Evolutionary conservation across 1,140 invertebrate genomes (phyloP).

Genomic region (Drosophila auraria): DNA sequence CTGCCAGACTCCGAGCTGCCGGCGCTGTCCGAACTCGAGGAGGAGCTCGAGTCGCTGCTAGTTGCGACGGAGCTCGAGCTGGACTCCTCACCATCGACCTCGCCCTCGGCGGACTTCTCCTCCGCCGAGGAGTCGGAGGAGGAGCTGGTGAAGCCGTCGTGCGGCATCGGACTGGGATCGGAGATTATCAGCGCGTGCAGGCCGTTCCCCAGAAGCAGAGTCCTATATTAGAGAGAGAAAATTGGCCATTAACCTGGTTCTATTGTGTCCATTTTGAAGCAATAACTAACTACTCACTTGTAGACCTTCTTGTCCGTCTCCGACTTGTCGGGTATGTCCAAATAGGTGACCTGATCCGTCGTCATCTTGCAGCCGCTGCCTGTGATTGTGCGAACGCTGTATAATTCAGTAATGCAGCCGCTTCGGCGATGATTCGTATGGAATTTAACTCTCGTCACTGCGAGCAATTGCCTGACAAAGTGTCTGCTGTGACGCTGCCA

Average conservation of each 20-base stretch:
- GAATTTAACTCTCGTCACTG: constrained; percentile 3
- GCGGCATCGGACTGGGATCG: constrained; percentile 85
- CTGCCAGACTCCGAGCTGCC: constrained; percentile 83
- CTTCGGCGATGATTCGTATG: not conserved
- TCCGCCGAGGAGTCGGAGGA: constrained; percentile 64
- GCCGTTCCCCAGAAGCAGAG: constrained; percentile 89
- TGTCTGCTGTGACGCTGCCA: constrained; percentile 16
- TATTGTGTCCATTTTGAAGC: not conserved
- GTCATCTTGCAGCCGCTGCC: constrained; percentile 17
- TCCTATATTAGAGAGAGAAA: constrained; percentile 82
- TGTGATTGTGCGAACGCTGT: constrained; percentile 3
- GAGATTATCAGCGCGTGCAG: constrained; percentile 89
- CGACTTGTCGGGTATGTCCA: constrained; percentile 86
- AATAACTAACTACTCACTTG: constrained; percentile 64
- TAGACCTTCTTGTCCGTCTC: constrained; percentile 88
- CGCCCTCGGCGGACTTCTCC: constrained; percentile 26
- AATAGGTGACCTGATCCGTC: constrained; percentile 58
- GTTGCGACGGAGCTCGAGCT: constrained; percentile 18
- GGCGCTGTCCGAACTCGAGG: constrained; percentile 37
- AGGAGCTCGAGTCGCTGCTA: constrained; percentile 48
- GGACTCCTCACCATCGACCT: constrained; percentile 15
- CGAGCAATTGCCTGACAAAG: not conserved
- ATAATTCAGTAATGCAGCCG: constrained; percentile 5
- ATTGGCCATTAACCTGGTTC: not conserved
- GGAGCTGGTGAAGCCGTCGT: constrained; percentile 72